A percentile compares a stretch with the other conserved stretches of the same genome.
These are phyloP conservation scores for Portunus trituberculatus DNA, from an alignment of 1,140 invertebrate genomes.

Conservation along the genomic window DNA sequence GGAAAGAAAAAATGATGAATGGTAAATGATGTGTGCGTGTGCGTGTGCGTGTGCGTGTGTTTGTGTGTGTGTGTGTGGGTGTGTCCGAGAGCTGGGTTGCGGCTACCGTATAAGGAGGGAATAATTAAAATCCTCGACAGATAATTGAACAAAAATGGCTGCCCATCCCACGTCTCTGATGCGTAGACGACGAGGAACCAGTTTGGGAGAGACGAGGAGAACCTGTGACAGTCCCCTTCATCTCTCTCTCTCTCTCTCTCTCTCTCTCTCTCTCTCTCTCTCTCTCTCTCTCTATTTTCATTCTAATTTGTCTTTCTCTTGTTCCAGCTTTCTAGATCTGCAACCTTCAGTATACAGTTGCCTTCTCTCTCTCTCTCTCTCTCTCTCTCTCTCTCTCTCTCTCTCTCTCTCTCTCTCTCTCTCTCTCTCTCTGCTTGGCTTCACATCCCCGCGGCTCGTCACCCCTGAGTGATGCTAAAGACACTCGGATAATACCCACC, in stretches of 20 bases:
- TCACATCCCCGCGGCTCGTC: no score
- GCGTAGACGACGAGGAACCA: slow-evolving; percentile 32
- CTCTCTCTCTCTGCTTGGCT: no score
- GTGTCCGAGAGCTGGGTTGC: not conserved
- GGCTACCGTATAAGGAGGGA: slow-evolving; percentile 54
- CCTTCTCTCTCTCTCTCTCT: no score
- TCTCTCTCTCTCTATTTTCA: not conserved
- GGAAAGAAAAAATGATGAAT: no score
- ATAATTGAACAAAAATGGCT: slow-evolving; percentile 55
- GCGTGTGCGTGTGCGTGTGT: slow-evolving; percentile 45
- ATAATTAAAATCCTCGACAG: slow-evolving; percentile 62
- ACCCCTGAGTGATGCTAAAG: no score
- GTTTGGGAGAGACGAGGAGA: not conserved
- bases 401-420: no score
- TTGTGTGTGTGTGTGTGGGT: slow-evolving; percentile 40
- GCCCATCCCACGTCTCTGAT: not conserved
- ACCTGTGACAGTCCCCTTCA: not conserved
- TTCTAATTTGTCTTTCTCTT: no score
- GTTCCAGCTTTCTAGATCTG: no score
- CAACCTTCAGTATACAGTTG: no score
- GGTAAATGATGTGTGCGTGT: not conserved
- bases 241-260: slow-evolving; percentile 38
- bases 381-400: no score
- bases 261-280: slow-evolving; percentile 38
- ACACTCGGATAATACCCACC: no score